phyloP scores from a whole-genome alignment of 2,797 vertebrate genomes.

The Miopithecus talapoin region DNA sequence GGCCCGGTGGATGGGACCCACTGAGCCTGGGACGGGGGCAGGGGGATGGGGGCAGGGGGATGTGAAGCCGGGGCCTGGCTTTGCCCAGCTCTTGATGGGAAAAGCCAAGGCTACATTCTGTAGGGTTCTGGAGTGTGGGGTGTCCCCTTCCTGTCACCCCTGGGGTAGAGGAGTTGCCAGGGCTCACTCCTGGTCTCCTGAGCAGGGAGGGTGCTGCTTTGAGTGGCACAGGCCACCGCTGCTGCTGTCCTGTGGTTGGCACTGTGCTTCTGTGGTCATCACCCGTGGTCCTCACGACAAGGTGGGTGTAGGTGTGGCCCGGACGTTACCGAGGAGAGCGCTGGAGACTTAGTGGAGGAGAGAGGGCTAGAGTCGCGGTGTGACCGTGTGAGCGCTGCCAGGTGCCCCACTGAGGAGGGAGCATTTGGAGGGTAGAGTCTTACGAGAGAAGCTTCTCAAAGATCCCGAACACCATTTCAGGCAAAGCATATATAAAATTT shows the following conservation, averaged over 20 bases:
- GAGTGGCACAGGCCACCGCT: background rate
- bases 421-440: rapidly evolving
- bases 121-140: background rate
- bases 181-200: background rate
- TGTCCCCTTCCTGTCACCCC: background rate
- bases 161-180: background rate
- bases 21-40: background rate
- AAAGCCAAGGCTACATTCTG: background rate
- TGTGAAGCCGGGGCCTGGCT: rapidly evolving
- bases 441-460: rapidly evolving
- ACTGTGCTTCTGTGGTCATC: rapidly evolving
- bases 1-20: background rate
- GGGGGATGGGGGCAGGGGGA: background rate
- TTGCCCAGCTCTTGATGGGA: background rate
- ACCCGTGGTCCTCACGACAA: rapidly evolving
- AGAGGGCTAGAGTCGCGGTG: background rate
- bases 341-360: no score
- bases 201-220: rapidly evolving
- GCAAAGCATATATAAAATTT: rapidly evolving
- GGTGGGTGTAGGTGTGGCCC: rapidly evolving
- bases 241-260: background rate
- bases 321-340: rapidly evolving
- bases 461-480: no score
- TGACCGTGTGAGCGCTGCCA: rapidly evolving
- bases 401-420: background rate